These are phyloP conservation scores for Megalurothrips usitatus DNA, from an alignment of 2,888 invertebrate species.

Conservation along the genomic window DNA sequence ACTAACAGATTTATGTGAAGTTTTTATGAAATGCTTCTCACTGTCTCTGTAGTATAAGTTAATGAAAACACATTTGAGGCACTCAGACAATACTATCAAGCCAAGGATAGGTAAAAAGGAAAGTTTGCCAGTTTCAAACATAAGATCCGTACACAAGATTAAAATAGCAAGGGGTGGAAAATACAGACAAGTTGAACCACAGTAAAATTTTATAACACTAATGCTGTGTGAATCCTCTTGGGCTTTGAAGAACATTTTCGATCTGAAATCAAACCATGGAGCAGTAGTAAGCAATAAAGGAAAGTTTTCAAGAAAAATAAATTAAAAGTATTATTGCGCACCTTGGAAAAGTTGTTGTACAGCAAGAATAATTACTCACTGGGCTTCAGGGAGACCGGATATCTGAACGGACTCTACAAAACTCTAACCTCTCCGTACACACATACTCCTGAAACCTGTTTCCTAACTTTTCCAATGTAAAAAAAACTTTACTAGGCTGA, in stretches of 20 bases:
- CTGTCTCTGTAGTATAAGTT: conserved; percentile 38
- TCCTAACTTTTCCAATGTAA: no score
- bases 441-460: no score
- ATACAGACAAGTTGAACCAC: conserved; percentile 59
- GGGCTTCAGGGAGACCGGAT: no score
- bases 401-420: no score
- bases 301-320: no score
- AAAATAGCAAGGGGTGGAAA: conserved; percentile 55
- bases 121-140: conserved; percentile 58
- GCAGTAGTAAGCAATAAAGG: no score
- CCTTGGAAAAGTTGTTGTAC: no score
- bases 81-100: conserved; percentile 50
- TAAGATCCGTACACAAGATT: conserved; percentile 54
- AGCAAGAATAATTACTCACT: no score
- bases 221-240: conserved; percentile 30
- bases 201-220: conserved; percentile 47
- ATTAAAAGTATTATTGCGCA: no score
- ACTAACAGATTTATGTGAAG: background rate
- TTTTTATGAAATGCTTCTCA: conserved; percentile 29
- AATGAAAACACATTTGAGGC: conserved; percentile 50
- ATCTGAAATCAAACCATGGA: no score
- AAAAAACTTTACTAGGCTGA: no score
- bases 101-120: conserved; percentile 46
- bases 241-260: conserved; percentile 11
- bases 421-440: no score